Evolutionary conservation across 1,140 invertebrate species (phyloP).

Genomic region (Acromyrmex echinatior): DNA sequence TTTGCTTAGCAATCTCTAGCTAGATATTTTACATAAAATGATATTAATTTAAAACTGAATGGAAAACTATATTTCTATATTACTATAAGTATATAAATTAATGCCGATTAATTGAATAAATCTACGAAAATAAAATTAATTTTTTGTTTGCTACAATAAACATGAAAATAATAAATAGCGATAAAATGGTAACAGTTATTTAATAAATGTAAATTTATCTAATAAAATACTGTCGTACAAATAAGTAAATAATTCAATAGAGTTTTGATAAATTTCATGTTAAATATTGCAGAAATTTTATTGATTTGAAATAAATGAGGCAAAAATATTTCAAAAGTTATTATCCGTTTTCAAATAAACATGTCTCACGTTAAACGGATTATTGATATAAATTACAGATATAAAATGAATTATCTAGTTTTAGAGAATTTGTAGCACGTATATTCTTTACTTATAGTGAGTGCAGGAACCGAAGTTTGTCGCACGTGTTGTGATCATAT

Average conservation of each 20-base stretch:
- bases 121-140: not conserved
- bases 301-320: not conserved
- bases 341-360: not conserved
- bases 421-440: not conserved
- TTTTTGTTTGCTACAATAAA: not conserved
- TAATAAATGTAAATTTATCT: not conserved
- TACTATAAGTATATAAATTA: not conserved
- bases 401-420: not conserved
- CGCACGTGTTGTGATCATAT: slow-evolving; percentile 1
- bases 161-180: not conserved
- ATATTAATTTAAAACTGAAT: not conserved
- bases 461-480: not conserved
- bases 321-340: not conserved
- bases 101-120: not conserved
- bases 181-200: too few relatives aligned
- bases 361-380: not conserved
- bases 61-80: not conserved
- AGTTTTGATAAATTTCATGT: not conserved
- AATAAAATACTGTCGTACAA: not conserved
- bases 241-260: not conserved
- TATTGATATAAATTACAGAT: not conserved
- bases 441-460: not conserved
- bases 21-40: too few relatives aligned
- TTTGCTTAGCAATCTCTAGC: too few relatives aligned
- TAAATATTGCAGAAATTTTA: not conserved